phyloP scores from a whole-genome alignment of 2,888 invertebrate species.

The Ptychoptera contaminata region DNA sequence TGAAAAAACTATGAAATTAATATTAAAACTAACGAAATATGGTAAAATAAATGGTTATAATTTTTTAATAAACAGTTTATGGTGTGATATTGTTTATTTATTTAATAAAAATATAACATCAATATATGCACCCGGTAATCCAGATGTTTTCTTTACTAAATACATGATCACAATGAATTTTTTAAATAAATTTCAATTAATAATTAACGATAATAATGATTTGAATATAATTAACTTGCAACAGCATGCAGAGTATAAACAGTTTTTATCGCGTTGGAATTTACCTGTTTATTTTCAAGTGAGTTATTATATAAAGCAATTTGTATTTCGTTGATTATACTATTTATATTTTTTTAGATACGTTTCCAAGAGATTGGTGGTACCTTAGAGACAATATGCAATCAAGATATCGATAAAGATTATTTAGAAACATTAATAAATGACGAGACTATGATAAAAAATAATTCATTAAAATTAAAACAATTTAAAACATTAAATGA shows the following conservation, averaged over 20 bases:
- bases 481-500: constrained; percentile 34
- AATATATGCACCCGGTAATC: constrained; percentile 86
- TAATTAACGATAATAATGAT: constrained; percentile 42
- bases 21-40: constrained; percentile 35
- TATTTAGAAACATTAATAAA: constrained; percentile 14
- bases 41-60: constrained; percentile 45
- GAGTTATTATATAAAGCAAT: neutral
- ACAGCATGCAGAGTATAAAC: constrained; percentile 53
- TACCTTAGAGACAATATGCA: constrained; percentile 22
- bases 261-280: constrained; percentile 79
- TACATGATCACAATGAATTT: constrained; percentile 67
- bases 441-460: constrained; percentile 14
- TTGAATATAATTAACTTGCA: constrained; percentile 38
- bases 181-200: constrained; percentile 49
- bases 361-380: constrained; percentile 88
- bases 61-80: constrained; percentile 72
- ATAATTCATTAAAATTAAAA: constrained; percentile 14
- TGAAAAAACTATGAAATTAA: constrained; percentile 45
- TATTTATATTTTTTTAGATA: constrained; percentile 11
- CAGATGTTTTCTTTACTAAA: constrained; percentile 69
- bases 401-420: constrained; percentile 4
- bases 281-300: constrained; percentile 87
- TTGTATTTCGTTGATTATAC: neutral
- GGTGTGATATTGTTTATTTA: constrained; percentile 71
- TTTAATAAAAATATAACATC: constrained; percentile 65